Percentiles rank a stretch among this genome's conserved stretches.
phyloP scores from a whole-genome alignment of 2,797 vertebrate genomes.

The Chrysocyon brachyurus region DNA sequence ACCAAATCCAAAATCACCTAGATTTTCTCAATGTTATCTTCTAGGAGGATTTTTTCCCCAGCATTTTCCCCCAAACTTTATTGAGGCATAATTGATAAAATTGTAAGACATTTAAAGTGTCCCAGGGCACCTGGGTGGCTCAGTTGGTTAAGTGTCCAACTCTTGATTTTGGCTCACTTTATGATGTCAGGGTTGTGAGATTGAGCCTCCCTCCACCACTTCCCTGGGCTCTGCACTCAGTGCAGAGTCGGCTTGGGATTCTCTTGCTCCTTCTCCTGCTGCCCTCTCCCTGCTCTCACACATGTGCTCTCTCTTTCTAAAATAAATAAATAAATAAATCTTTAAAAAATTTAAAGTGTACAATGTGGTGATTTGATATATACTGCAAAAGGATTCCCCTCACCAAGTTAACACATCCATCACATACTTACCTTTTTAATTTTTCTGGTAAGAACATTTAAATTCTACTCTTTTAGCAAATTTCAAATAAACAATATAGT shows the following conservation, averaged over 20 bases:
- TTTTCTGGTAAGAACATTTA: not conserved
- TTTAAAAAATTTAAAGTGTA: not conserved
- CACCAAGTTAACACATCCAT: not conserved
- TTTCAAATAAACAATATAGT: not conserved
- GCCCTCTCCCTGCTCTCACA: not conserved
- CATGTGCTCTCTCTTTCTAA: not conserved
- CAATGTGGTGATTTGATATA: not conserved
- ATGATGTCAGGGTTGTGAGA: not conserved
- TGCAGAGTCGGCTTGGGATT: not conserved
- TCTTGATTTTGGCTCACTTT: not conserved
- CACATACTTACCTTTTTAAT: not conserved
- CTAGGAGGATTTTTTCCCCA: not conserved
- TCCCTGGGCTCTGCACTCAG: not conserved
- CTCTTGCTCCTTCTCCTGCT: not conserved
- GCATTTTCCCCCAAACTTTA: not conserved
- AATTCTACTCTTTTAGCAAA: not conserved
- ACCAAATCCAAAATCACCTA: not conserved
- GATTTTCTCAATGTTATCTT: not conserved
- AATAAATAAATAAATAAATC: not conserved
- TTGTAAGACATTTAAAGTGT: not conserved
- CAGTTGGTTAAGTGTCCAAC: no score
- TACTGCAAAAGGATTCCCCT: not conserved
- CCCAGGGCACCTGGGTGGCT: not conserved
- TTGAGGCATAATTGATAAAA: not conserved
- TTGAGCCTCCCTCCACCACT: no score